Percentiles rank a stretch among this genome's conserved stretches.
phyloP scores from a whole-genome alignment of 1,140 invertebrate genomes.

The Procambarus clarkii region DNA sequence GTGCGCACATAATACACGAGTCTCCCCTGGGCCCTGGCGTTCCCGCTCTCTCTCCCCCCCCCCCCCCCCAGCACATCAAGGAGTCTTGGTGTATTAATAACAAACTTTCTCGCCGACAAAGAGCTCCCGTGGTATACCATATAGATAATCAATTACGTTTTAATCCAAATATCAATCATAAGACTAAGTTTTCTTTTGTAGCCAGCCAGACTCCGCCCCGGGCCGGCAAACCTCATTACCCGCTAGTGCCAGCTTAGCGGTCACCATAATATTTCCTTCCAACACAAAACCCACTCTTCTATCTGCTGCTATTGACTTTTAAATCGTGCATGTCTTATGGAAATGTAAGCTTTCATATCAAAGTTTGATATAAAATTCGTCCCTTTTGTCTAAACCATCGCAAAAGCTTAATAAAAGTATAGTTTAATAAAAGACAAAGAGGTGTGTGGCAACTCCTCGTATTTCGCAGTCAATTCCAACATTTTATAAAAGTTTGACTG shows the following conservation, averaged over 20 bases:
- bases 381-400: not conserved
- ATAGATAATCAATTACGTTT: conserved; percentile 70
- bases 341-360: not conserved
- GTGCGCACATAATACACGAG: not conserved
- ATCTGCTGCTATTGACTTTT: conserved; percentile 36
- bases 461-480: conserved; percentile 47
- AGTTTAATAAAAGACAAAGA: conserved; percentile 18
- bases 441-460: conserved; percentile 30
- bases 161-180: conserved; percentile 70
- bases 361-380: not conserved
- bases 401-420: conserved; percentile 1
- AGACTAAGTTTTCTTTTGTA: conserved; percentile 64
- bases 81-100: conserved; percentile 53
- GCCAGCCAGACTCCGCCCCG: conserved; percentile 10
- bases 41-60: not conserved
- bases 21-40: not conserved
- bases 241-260: conserved; percentile 37
- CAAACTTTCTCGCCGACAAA: conserved; percentile 44
- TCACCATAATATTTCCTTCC: not conserved
- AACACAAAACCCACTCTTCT: not conserved
- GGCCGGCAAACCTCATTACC: conserved; percentile 60
- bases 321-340: conserved; percentile 22
- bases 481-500: conserved; percentile 50
- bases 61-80: conserved; percentile 11
- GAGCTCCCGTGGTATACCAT: conserved; percentile 58